A percentile compares a stretch with the other conserved stretches of the same genome.
These are phyloP conservation scores for Drosophila gunungcola DNA, from an alignment of 1,140 invertebrate genomes.

Conservation along the genomic window DNA sequence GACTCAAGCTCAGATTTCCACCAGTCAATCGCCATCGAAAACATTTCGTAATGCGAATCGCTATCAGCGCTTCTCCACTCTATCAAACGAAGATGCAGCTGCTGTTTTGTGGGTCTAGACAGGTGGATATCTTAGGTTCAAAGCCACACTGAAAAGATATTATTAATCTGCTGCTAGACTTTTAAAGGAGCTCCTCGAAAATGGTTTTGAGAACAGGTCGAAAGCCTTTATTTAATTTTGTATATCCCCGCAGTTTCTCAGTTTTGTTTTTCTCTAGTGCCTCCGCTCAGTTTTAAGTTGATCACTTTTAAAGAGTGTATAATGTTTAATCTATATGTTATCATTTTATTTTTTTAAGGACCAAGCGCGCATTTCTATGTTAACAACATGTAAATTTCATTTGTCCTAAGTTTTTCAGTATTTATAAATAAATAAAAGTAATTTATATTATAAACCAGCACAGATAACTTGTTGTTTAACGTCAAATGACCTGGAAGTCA, in stretches of 20 bases:
- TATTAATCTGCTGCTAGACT: neutral
- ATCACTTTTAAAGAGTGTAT: conserved; percentile 9
- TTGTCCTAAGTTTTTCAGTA: conserved; percentile 68
- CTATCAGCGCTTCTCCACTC: conserved; percentile 81
- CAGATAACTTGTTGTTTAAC: neutral
- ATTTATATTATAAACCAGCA: conserved; percentile 15
- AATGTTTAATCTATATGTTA: conserved; percentile 18
- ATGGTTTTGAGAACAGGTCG: neutral
- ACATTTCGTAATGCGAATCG: conserved; percentile 78
- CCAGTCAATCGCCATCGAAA: conserved; percentile 57
- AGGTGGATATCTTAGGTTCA: neutral
- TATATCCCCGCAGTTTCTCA: conserved; percentile 5
- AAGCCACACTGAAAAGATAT: neutral
- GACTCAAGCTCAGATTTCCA: conserved; percentile 26
- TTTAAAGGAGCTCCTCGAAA: neutral
- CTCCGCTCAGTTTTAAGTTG: conserved; percentile 36
- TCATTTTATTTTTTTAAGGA: conserved; percentile 31
- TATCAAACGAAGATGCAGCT: conserved; percentile 78
- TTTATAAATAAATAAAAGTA: conserved; percentile 65
- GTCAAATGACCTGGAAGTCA: neutral
- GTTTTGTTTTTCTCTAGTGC: conserved; percentile 47
- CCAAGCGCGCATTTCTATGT: conserved; percentile 62
- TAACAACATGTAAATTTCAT: conserved; percentile 54
- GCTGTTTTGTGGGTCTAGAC: conserved; percentile 78
- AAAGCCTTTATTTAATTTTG: conserved; percentile 15